These are phyloP conservation scores for Dascyllus trimaculatus DNA, from an alignment of 2,113 vertebrate genomes.

Conservation along the genomic window DNA sequence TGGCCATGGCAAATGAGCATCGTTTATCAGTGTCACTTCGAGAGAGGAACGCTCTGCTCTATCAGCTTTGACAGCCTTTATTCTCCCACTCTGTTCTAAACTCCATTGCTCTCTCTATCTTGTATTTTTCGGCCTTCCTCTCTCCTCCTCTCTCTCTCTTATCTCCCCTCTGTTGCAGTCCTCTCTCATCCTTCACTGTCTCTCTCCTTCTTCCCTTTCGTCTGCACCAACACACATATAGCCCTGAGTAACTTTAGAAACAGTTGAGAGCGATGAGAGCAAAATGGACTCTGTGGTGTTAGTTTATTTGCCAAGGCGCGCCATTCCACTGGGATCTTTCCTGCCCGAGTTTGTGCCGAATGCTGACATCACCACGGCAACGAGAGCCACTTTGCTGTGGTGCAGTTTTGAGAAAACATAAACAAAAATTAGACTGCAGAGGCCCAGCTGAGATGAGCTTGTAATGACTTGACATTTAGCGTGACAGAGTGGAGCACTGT, in stretches of 20 bases:
- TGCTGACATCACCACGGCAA: neutral
- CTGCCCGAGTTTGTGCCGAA: neutral
- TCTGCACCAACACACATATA: neutral
- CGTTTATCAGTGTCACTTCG: constrained; percentile 54
- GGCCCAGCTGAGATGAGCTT: neutral
- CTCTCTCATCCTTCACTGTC: constrained; percentile 5
- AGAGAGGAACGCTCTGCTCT: constrained; percentile 28
- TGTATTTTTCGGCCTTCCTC: neutral
- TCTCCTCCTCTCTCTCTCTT: neutral
- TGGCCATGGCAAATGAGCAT: constrained; percentile 29
- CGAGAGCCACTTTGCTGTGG: neutral
- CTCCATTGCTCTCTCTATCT: neutral
- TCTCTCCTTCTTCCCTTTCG: neutral
- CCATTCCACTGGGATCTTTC: neutral
- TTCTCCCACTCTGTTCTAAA: constrained; percentile 12
- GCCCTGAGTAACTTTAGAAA: constrained; percentile 24
- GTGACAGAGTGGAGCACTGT: constrained; percentile 2
- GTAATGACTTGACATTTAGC: constrained; percentile 8
- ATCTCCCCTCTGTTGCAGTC: neutral
- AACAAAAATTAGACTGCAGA: constrained; percentile 8
- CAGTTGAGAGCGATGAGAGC: neutral
- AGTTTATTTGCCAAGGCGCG: neutral
- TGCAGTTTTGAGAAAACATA: neutral
- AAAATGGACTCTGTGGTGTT: constrained; percentile 1
- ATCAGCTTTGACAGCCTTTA: constrained; percentile 42